phyloP scores from a whole-genome alignment of 2,113 vertebrate genomes.

The Elephantulus edwardii region DNA sequence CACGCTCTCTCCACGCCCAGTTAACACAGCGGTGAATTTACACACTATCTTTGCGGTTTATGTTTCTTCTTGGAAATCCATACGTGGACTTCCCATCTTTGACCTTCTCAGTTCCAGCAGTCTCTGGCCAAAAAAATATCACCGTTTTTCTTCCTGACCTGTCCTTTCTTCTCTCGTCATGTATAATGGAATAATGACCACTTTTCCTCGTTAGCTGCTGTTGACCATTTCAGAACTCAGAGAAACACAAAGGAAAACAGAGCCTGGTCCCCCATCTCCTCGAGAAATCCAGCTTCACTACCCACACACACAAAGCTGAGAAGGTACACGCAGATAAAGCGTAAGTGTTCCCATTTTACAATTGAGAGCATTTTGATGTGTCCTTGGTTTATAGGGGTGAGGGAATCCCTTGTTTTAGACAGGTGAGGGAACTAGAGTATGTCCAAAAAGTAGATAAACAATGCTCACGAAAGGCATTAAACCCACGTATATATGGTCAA shows the following conservation, averaged over 20 bases:
- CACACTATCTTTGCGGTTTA: not conserved
- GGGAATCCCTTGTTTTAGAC: too few relatives aligned
- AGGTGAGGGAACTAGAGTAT: not conserved
- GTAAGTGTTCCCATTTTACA: not conserved
- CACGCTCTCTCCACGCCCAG: not conserved
- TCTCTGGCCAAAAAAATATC: not conserved
- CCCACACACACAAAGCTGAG: not conserved
- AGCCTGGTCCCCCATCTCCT: not conserved
- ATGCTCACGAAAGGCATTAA: not conserved
- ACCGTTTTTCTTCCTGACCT: not conserved
- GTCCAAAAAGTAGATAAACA: slow-evolving; percentile 5
- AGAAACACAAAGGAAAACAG: slow-evolving; percentile 15
- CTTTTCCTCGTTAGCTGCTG: not conserved
- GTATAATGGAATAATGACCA: not conserved
- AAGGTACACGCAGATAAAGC: not conserved
- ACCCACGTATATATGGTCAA: not conserved
- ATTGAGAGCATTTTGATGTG: not conserved
- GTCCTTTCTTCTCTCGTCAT: not conserved
- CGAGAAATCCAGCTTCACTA: not conserved
- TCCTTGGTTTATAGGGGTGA: too few relatives aligned
- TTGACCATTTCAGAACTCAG: slow-evolving; percentile 4
- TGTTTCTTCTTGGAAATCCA: not conserved
- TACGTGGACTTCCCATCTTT: not conserved
- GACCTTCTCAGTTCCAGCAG: not conserved
- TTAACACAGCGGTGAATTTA: not conserved